A percentile compares a stretch with the other conserved stretches of the same genome.
phyloP scores from a whole-genome alignment of 2,113 vertebrate genomes.

The Sapayoa aenigma region DNA sequence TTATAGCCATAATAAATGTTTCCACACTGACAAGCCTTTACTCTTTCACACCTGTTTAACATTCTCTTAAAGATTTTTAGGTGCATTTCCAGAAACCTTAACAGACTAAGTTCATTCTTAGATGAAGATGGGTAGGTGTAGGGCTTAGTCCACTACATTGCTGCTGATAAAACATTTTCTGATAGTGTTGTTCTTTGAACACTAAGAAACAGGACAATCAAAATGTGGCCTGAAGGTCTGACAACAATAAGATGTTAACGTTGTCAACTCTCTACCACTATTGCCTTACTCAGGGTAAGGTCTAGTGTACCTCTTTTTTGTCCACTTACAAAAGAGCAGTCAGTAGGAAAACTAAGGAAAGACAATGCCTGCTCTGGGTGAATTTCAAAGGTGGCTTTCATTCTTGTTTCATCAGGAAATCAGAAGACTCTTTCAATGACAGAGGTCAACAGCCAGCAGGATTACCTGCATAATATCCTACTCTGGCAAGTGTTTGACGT shows the following conservation, averaged over 20 bases:
- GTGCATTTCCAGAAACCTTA: background rate
- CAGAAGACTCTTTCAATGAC: background rate
- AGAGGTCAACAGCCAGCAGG: background rate
- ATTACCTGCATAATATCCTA: background rate
- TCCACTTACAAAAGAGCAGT: accelerated
- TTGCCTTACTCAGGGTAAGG: background rate
- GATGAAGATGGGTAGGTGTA: background rate
- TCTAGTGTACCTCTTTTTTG: background rate
- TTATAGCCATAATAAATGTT: background rate
- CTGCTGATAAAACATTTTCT: background rate
- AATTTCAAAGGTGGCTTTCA: background rate
- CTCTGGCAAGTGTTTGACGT: background rate
- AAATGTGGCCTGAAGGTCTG: background rate
- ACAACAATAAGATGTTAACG: background rate
- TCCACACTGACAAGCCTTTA: background rate
- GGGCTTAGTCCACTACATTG: background rate
- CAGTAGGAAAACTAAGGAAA: background rate
- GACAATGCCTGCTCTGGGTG: background rate
- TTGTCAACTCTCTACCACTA: background rate
- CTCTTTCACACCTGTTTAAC: background rate
- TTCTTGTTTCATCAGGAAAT: background rate
- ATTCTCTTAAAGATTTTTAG: background rate
- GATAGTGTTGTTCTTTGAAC: background rate
- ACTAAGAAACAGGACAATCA: background rate
- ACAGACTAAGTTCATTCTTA: background rate